Evolutionary conservation across 2,888 invertebrate genomes (phyloP), one percentile per base, ranked within the genome.

Genomic region (Platypus cylindrus): DNA sequence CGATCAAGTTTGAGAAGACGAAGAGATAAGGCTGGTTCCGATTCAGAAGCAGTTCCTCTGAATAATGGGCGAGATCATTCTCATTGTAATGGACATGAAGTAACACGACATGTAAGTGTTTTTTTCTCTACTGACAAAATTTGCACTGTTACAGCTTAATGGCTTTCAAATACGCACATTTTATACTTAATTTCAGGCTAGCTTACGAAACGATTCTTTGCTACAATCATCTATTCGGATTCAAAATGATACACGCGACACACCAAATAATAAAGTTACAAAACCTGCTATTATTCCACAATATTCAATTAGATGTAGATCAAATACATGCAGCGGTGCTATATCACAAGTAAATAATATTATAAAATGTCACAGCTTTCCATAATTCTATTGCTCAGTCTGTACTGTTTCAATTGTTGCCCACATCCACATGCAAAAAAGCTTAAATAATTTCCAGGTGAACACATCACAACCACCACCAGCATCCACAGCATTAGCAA

Each of bases 31-130:
- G 67, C 68, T 8, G 70, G 70, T 0, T 71, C 70, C 0, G 71
- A 71, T 3, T 74, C 72, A 30, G 72, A 73, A 20, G 67, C 73
- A n/a, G 64, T 74, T 3, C 64, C 70, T 15, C 58, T 79, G 13
- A 78, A 78, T 48, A 80, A 80, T 53, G 79, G 78, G 27, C 67
- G 78, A 23, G 80, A 82, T 51, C 81, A 79, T 52, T 72, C 77
- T 12, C 78, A 76, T 50, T 80, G 80, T 52, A 82, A 81, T 53
- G 76, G 76, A 3, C 63, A 63, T 13, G 56, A 57, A 4, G 53
- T 62, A 12, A 51, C 54, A 9, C 48, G 59, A 45, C 59, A 61
- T 36, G 60, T 71, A 59, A 61, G 58, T 46, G 31, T 31, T 17
- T 31, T 25, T 36, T 33, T 25, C 20, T 13, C 20, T 24, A 13